Percentiles rank a stretch among this genome's conserved stretches.
Conservation (phyloP, 1,140 invertebrate genomes). For the Camponotus pennsylvanicus region DNA sequence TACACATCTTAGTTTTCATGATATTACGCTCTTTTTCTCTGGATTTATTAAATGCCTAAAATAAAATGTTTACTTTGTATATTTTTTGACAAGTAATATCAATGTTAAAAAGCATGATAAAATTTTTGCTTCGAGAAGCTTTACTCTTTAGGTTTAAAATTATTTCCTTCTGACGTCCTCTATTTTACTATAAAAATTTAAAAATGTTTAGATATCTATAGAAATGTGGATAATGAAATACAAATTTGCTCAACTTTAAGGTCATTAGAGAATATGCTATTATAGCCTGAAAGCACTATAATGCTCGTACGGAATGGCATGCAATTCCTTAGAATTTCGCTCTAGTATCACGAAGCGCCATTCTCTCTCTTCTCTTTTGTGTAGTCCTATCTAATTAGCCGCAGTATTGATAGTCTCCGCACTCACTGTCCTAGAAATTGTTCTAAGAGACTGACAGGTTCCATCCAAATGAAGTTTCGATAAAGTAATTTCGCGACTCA, state of each 20-base stretch:
- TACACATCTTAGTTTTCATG: not conserved
- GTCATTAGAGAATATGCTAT: not conserved
- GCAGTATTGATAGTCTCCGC: conserved; percentile 61
- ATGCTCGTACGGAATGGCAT: not conserved
- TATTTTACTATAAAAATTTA: not conserved
- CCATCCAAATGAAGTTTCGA: conserved; percentile 63
- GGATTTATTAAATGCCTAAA: too few relatives aligned
- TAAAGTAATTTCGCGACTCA: conserved; percentile 62
- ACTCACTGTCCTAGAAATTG: conserved; percentile 55
- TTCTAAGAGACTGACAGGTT: conserved; percentile 61
- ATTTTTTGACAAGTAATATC: not conserved
- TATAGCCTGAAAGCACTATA: not conserved
- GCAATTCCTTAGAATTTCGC: conserved; percentile 67
- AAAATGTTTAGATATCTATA: not conserved
- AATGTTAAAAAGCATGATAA: not conserved
- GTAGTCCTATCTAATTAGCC: conserved; percentile 72
- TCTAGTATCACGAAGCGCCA: conserved; percentile 42
- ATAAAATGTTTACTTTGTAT: not conserved
- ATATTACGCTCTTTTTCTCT: not conserved
- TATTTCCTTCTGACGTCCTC: not conserved
- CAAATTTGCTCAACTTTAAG: not conserved
- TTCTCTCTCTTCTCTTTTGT: conserved; percentile 61
- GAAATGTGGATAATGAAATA: not conserved
- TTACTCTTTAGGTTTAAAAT: not conserved
- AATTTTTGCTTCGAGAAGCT: not conserved